A percentile compares a stretch with the other conserved stretches of the same genome.
These are phyloP conservation scores for Gallinago jamesoni DNA, from an alignment of 2,113 vertebrate species.

Conservation along the genomic window DNA sequence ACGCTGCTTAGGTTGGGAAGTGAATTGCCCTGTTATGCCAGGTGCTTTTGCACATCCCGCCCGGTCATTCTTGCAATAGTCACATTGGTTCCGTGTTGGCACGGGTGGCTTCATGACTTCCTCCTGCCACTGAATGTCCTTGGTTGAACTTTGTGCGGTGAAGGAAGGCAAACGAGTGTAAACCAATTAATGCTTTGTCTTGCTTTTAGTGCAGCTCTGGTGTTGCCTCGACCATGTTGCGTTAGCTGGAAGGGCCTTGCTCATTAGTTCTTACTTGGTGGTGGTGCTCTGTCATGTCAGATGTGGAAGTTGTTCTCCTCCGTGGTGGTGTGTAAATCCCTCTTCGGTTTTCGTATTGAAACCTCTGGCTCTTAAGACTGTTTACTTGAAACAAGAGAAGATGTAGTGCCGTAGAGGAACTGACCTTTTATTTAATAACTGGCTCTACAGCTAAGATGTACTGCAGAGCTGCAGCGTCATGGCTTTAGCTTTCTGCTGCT, in stretches of 20 bases:
- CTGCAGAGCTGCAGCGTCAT: background rate
- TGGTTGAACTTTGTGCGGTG: conserved; percentile 12
- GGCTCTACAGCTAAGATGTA: background rate
- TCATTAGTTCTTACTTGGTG: background rate
- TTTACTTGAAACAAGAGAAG: background rate
- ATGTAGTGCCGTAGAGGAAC: background rate
- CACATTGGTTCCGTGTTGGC: background rate
- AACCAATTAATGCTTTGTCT: conserved; percentile 33
- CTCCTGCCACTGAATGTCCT: background rate
- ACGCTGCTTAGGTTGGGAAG: background rate
- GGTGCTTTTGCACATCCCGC: background rate
- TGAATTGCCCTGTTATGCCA: background rate
- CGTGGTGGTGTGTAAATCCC: background rate
- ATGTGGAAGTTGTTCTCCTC: background rate
- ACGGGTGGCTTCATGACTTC: background rate
- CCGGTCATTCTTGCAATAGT: background rate
- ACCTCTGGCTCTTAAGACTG: background rate
- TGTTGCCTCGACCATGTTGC: fast-evolving
- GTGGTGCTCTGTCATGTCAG: background rate
- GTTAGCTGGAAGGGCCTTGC: background rate
- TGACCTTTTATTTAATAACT: conserved; percentile 22
- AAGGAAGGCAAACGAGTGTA: background rate
- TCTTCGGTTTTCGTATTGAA: background rate
- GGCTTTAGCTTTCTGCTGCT: background rate
- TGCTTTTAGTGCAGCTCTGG: background rate